Conservation (phyloP, 2,797 vertebrate species). For the Okamejei kenojei region DNA sequence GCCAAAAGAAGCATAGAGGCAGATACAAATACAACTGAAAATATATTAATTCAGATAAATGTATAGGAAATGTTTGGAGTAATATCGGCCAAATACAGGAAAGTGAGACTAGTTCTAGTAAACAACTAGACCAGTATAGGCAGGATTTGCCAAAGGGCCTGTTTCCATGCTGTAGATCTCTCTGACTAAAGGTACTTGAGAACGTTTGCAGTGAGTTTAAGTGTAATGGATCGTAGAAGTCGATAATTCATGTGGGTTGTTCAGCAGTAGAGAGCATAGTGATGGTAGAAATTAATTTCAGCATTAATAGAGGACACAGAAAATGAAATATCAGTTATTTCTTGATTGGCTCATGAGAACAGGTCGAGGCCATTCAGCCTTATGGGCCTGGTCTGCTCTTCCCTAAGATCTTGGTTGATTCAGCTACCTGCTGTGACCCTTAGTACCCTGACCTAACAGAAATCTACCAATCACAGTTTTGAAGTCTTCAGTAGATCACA, state of each 20-base stretch:
- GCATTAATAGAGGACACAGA: background rate
- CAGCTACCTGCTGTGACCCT: background rate
- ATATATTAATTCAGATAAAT: no score
- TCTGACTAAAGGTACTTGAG: background rate
- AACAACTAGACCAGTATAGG: no score
- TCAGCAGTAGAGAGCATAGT: background rate
- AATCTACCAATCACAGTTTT: background rate
- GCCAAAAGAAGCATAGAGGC: no score
- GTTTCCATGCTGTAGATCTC: no score
- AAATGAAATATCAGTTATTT: background rate
- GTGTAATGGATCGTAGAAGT: background rate
- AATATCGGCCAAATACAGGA: no score
- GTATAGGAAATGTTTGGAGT: no score
- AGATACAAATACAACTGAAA: no score
- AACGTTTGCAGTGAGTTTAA: background rate
- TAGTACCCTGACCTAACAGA: background rate
- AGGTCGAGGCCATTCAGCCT: background rate
- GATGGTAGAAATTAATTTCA: background rate
- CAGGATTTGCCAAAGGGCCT: no score
- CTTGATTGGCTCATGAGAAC: background rate
- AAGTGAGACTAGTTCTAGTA: no score
- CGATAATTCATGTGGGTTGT: background rate
- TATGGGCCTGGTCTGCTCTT: background rate
- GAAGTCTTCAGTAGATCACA: background rate
- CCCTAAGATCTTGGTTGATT: background rate